phyloP scores from a whole-genome alignment of 2,113 vertebrate genomes.

The Asarcornis scutulata region DNA sequence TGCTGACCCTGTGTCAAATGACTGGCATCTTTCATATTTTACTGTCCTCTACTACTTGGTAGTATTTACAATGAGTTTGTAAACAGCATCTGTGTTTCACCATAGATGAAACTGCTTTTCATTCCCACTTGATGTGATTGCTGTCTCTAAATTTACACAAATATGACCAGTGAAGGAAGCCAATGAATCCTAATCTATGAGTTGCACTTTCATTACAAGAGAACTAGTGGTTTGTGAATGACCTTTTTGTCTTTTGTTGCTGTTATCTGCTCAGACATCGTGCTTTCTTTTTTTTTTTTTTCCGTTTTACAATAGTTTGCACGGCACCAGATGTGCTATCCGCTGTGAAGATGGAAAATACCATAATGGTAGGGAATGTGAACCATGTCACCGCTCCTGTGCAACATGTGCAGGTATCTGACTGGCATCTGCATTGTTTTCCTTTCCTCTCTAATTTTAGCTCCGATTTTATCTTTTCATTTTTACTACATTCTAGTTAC shows the following conservation, averaged over 20 bases:
- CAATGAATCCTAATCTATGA: neutral
- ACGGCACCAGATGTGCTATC: conserved; percentile 88
- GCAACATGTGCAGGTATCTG: conserved; percentile 91
- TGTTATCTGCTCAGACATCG: neutral
- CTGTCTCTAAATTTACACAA: neutral
- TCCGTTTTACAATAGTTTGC: conserved; percentile 80
- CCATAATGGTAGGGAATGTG: conserved; percentile 90
- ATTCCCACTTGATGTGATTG: neutral
- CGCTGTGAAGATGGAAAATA: conserved; percentile 89
- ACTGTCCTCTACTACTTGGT: neutral
- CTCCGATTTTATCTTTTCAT: neutral
- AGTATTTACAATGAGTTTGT: neutral
- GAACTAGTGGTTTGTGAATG: neutral
- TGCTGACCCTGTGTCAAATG: neutral
- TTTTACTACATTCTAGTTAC: neutral
- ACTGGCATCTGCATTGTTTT: neutral
- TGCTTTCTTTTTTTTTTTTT: neutral
- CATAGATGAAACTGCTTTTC: neutral
- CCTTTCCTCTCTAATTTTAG: neutral
- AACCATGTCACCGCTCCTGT: conserved; percentile 90
- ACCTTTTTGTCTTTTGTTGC: neutral
- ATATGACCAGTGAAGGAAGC: neutral
- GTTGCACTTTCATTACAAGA: neutral
- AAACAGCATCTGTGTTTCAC: neutral
- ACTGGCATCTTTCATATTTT: neutral